phyloP scores from a whole-genome alignment of 2,113 vertebrate genomes.

The Fukomys damarensis region DNA sequence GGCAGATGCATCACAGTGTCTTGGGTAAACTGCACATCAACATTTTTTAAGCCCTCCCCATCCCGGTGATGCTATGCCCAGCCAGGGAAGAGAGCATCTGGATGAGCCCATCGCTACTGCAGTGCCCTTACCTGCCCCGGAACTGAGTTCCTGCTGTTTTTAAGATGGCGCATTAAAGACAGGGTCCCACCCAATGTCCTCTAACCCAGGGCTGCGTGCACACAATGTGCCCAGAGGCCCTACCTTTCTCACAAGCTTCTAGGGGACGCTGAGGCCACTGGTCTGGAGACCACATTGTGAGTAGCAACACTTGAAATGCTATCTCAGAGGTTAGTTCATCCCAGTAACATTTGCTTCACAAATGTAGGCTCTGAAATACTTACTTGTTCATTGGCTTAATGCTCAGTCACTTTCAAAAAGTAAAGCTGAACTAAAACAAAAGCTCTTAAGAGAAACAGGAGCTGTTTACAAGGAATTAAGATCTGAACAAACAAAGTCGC shows the following conservation, averaged over 20 bases:
- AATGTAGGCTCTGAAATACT: neutral
- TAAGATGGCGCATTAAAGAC: neutral
- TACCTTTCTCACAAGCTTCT: neutral
- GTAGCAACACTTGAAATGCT: neutral
- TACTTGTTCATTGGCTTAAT: neutral
- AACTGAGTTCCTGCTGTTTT: neutral
- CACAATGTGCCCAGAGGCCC: neutral
- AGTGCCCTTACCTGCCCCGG: neutral
- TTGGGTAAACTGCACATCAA: neutral
- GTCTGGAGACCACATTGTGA: neutral
- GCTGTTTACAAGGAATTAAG: neutral
- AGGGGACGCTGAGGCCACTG: too few species aligned
- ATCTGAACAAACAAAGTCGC: neutral
- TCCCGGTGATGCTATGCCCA: neutral
- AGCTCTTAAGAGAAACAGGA: neutral
- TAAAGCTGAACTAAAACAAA: neutral
- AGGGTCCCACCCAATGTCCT: neutral
- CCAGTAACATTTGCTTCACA: neutral
- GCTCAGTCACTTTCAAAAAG: neutral
- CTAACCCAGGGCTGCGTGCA: conserved; percentile 30
- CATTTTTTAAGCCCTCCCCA: too few species aligned
- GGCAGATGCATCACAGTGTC: neutral
- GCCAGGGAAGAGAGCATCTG: neutral
- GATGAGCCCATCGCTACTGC: too few species aligned
- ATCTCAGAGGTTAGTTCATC: neutral